Percentiles rank a stretch among this genome's conserved stretches.
phyloP scores from a whole-genome alignment of 2,888 invertebrate species.

The Drosophila ezoana region DNA sequence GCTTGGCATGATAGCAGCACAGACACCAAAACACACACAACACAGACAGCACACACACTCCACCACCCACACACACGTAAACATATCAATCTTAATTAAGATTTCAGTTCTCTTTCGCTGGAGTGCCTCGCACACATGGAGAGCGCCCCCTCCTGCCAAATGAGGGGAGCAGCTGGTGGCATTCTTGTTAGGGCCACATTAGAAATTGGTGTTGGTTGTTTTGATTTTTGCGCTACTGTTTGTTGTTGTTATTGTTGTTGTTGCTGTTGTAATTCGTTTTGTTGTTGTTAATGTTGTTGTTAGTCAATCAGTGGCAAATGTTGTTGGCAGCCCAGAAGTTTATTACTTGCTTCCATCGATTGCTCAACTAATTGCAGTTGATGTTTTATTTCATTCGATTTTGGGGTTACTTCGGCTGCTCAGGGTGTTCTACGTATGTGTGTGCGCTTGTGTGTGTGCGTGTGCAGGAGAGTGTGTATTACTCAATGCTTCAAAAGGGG shows the following conservation, averaged over 20 bases:
- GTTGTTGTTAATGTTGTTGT: slow-evolving; percentile 28
- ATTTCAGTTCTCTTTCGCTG: slow-evolving; percentile 71
- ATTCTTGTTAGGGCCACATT: slow-evolving; percentile 36
- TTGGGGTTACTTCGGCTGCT: slow-evolving; percentile 12
- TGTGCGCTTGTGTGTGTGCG: neutral
- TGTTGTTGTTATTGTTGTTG: slow-evolving; percentile 19
- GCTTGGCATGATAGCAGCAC: slow-evolving; percentile 36
- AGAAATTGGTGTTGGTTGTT: slow-evolving; percentile 35
- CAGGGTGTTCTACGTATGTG: neutral
- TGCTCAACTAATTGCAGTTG: slow-evolving; percentile 71
- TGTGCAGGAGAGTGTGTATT: neutral
- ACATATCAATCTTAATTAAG: slow-evolving; percentile 84
- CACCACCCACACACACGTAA: slow-evolving; percentile 46
- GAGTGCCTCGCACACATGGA: slow-evolving; percentile 54
- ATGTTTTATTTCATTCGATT: slow-evolving; percentile 55
- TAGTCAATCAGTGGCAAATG: slow-evolving; percentile 59
- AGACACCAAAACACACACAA: slow-evolving; percentile 15
- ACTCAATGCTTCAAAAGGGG: slow-evolving; percentile 17
- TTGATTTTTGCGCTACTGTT: slow-evolving; percentile 41
- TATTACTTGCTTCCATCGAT: slow-evolving; percentile 62
- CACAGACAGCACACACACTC: slow-evolving; percentile 4
- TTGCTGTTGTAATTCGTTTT: slow-evolving; percentile 10
- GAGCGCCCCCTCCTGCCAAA: slow-evolving; percentile 3
- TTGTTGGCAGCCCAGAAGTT: slow-evolving; percentile 61
- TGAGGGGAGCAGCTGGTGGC: slow-evolving; percentile 5